A percentile compares a stretch with the other conserved stretches of the same genome.
These are phyloP conservation scores for Argyrosomus regius DNA, from an alignment of 2,797 vertebrate genomes.

Conservation along the genomic window DNA sequence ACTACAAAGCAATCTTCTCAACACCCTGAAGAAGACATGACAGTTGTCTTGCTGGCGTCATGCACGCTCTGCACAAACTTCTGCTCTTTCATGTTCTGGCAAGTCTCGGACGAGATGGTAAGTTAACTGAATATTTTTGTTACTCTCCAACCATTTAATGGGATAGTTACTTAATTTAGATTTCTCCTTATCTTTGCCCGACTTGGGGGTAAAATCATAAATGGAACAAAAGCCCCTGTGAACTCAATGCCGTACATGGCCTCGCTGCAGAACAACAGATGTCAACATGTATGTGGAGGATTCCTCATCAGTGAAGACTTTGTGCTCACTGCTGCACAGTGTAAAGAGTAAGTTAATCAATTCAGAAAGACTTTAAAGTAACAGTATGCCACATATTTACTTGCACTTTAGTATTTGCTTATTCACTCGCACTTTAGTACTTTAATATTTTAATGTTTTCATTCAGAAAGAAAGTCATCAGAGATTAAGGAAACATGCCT, in stretches of 20 bases:
- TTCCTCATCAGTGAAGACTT: constrained; percentile 71
- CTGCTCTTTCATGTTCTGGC: constrained; percentile 42
- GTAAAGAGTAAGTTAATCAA: background rate
- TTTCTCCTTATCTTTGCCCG: constrained; percentile 29
- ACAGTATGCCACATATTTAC: too few species aligned
- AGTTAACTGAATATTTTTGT: background rate
- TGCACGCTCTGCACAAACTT: constrained; percentile 8
- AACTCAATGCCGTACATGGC: constrained; percentile 73
- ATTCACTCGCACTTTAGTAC: too few species aligned
- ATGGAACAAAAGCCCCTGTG: constrained; percentile 2
- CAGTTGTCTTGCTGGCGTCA: constrained; percentile 17
- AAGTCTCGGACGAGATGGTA: constrained; percentile 34
- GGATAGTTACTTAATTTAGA: background rate
- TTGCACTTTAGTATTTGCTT: too few species aligned
- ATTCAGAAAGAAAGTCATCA: too few species aligned
- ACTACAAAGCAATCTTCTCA: constrained; percentile 5
- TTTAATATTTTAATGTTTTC: too few species aligned
- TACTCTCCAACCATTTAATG: background rate
- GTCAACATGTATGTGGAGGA: constrained; percentile 68
- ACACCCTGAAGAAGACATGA: background rate
- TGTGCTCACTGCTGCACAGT: constrained; percentile 82
- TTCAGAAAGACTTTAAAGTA: too few species aligned
- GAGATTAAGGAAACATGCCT: too few species aligned
- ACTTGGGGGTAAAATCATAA: constrained; percentile 47
- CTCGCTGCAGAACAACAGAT: constrained; percentile 45